phyloP scores from a whole-genome alignment of 2,113 vertebrate species.

The Mesoclemmys tuberculata region DNA sequence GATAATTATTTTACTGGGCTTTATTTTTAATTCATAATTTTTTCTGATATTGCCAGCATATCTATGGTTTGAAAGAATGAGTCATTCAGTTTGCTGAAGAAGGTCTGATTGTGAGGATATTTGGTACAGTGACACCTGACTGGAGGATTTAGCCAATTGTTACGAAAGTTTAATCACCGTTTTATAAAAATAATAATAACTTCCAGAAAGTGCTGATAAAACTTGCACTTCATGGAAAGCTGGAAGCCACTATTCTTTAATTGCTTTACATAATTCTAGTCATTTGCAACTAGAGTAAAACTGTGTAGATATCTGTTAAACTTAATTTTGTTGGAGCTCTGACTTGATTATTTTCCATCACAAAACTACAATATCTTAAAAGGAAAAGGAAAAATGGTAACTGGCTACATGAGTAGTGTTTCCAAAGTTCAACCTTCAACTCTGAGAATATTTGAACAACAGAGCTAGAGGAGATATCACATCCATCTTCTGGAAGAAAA shows the following conservation, averaged over 20 bases:
- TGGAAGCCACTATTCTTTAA: neutral
- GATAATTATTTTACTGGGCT: neutral
- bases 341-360: neutral
- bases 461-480: accelerated
- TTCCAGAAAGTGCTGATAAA: neutral
- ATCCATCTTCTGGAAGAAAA: neutral
- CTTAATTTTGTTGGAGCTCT: neutral
- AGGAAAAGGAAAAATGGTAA: neutral
- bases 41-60: neutral
- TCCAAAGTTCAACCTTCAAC: neutral
- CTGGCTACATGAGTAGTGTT: neutral
- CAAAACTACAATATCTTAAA: neutral
- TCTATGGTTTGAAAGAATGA: neutral
- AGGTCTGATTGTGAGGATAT: neutral
- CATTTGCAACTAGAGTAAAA: neutral
- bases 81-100: neutral
- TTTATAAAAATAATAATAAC: neutral
- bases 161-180: neutral
- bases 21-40: neutral
- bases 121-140: neutral
- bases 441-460: neutral
- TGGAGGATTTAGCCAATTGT: neutral
- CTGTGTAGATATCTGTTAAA: neutral
- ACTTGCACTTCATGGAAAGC: neutral
- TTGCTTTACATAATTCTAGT: neutral